Conservation (phyloP, 1,140 invertebrate species). For the Daktulosphaira vitifoliae region DNA sequence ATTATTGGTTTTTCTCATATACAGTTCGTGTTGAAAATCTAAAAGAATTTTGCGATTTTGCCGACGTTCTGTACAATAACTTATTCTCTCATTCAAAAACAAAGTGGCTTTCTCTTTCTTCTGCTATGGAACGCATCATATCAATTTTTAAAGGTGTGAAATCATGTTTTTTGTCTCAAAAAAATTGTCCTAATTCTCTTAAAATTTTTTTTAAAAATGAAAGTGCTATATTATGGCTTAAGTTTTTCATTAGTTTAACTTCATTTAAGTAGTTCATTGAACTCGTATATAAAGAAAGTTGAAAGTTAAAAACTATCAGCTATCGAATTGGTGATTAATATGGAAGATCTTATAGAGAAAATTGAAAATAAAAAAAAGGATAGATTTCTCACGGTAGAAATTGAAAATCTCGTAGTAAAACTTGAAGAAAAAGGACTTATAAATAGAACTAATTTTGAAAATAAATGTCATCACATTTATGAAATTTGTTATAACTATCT, state of each 20-base stretch:
- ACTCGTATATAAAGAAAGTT: background rate
- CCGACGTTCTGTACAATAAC: background rate
- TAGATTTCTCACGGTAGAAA: background rate
- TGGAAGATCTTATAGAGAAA: background rate
- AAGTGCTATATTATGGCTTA: background rate
- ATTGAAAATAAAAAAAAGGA: background rate
- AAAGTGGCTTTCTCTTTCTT: background rate
- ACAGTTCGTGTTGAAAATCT: background rate
- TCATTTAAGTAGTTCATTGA: no score
- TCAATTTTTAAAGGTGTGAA: background rate
- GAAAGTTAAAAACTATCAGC: background rate
- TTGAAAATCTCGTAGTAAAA: background rate
- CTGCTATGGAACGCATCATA: background rate
- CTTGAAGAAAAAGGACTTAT: background rate
- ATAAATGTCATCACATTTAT: background rate
- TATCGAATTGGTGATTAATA: background rate
- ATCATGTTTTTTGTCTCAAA: background rate
- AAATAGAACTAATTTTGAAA: background rate
- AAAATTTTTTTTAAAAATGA: background rate
- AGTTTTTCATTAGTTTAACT: background rate
- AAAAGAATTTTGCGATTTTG: background rate
- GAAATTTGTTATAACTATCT: background rate
- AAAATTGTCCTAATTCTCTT: background rate
- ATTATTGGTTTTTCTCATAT: no score
- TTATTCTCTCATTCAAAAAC: background rate